These are phyloP conservation scores for Ophioninae sp. DNA, from an alignment of 2,888 invertebrate species.

Conservation along the genomic window DNA sequence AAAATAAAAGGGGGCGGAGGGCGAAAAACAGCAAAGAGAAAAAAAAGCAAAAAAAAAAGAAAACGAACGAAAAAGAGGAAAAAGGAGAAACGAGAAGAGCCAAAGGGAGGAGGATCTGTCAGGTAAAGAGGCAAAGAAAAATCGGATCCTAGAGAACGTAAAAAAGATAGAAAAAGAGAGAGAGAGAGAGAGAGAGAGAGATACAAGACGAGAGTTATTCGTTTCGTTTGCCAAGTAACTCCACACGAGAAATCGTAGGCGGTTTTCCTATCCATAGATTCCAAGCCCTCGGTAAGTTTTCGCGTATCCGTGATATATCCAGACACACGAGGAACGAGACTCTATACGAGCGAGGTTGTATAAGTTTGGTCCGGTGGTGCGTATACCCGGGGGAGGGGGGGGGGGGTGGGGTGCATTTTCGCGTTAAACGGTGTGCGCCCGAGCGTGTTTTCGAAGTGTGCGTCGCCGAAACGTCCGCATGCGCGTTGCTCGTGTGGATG, in stretches of 20 bases:
- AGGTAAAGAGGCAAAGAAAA: no score
- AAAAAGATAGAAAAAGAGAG: no score
- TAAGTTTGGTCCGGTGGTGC: neutral
- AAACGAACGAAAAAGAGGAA: no score
- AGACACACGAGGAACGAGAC: slow-evolving; percentile 1
- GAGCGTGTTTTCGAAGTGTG: slow-evolving; percentile 24
- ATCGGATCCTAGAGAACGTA: no score
- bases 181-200: neutral
- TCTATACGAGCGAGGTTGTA: no score
- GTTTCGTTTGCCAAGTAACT: slow-evolving; percentile 51
- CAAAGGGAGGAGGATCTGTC: no score
- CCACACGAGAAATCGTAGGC: slow-evolving; percentile 8
- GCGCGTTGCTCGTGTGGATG: slow-evolving; percentile 32
- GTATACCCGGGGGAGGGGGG: no score
- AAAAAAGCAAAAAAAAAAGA: no score
- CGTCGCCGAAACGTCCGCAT: slow-evolving; percentile 40
- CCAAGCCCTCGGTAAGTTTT: neutral
- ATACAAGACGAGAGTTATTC: slow-evolving; percentile 14
- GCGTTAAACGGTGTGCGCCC: slow-evolving; percentile 23
- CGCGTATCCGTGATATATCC: slow-evolving; percentile 12
- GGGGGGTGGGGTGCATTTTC: slow-evolving; percentile 29
- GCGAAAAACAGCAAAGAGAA: no score
- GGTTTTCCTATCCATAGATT: no score
- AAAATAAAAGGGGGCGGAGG: no score
- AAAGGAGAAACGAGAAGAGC: no score